Percentiles rank a stretch among this genome's conserved stretches.
Evolutionary conservation across 1,140 invertebrate species (phyloP).

Genomic region (Nixonia krombeini): DNA sequence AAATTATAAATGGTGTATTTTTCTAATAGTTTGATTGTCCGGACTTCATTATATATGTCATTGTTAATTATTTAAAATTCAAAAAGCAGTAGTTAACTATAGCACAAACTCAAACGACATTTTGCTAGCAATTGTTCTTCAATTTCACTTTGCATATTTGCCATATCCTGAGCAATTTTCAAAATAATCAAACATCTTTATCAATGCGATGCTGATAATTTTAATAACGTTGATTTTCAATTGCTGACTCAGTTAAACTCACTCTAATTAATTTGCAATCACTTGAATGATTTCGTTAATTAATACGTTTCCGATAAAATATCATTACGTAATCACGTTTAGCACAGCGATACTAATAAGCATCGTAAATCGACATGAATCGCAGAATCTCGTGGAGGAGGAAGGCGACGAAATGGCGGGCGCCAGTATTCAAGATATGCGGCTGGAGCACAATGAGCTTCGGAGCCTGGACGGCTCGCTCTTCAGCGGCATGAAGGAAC

Average conservation of each 20-base stretch:
- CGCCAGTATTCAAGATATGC: conserved; percentile 78
- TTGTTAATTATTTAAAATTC: too few species aligned
- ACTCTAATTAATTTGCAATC: conserved; percentile 5
- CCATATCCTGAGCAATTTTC: neutral
- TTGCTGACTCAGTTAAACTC: conserved; percentile 1
- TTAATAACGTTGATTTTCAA: neutral
- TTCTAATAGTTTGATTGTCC: too few species aligned
- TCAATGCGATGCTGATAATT: neutral
- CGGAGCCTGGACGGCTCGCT: conserved; percentile 80
- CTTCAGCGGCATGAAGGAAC: conserved; percentile 78
- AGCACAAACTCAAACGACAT: too few species aligned
- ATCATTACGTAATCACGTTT: conserved; percentile 5
- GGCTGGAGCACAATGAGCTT: conserved; percentile 81
- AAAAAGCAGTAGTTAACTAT: too few species aligned
- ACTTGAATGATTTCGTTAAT: conserved; percentile 8
- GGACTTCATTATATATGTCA: too few species aligned
- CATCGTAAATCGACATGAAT: conserved; percentile 11
- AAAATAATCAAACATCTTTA: conserved; percentile 1
- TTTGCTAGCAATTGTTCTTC: too few species aligned
- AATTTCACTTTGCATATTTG: too few species aligned
- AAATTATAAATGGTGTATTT: too few species aligned
- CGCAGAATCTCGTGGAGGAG: conserved; percentile 80
- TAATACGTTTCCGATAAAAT: neutral
- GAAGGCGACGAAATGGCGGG: conserved; percentile 71
- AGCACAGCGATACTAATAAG: conserved; percentile 5